Evolutionary conservation across 2,113 vertebrate species (phyloP).

Genomic region (Stegostoma tigrinum): DNA sequence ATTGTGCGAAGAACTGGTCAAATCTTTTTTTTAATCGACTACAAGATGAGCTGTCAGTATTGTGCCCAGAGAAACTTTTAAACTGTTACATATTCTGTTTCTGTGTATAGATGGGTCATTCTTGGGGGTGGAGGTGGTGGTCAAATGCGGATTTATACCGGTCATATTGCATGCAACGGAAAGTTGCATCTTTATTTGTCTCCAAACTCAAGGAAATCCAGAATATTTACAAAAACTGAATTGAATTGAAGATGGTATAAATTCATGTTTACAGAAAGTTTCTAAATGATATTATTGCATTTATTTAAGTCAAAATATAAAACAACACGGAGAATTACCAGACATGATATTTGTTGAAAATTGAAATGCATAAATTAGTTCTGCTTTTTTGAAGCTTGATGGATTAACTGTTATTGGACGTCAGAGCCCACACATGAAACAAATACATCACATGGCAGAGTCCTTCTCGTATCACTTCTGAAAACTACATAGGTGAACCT

Average conservation of each 20-base stretch:
- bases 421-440: neutral
- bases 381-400: neutral
- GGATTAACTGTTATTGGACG: neutral
- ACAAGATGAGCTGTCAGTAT: neutral
- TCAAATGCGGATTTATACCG: neutral
- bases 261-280: neutral
- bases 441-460: neutral
- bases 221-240: neutral
- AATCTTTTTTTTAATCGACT: neutral
- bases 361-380: neutral
- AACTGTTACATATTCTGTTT: neutral
- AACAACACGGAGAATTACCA: neutral
- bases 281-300: neutral
- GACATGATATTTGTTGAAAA: neutral
- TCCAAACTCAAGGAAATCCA: neutral
- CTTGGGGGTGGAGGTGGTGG: neutral
- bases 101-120: neutral
- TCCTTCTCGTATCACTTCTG: neutral
- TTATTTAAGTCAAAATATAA: neutral
- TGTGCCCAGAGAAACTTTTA: neutral
- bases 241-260: neutral
- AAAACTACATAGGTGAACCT: neutral
- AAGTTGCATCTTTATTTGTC: neutral
- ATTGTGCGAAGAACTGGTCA: neutral
- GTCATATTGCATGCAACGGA: neutral